Base-by-base conservation (phyloP, 2,113 vertebrate species). In the Zeus faber region DNA sequence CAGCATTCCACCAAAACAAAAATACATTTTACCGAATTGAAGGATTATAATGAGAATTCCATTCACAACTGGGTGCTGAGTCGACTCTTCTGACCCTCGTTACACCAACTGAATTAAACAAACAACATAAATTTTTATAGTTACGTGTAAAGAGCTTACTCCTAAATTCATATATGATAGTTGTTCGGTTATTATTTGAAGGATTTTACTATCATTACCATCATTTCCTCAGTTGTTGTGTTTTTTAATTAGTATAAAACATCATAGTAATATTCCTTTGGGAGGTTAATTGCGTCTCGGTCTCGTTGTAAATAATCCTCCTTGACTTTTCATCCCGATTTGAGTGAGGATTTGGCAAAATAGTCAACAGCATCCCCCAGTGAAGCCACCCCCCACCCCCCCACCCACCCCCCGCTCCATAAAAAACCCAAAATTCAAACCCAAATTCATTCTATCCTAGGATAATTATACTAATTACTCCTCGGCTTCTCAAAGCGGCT, bases 211-310 rank as follows among this genome's bases (percentile, higher is more conserved):
- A 4, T 46, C 27, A 27, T 65, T 69, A 9, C 44, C 21, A 9
- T 46, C 27, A 27, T 65, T 69, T 11, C 44, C 21, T 9, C n/a
- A 50, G 54, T 23, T 55, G 45, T 40, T 44, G 8, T 56, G 39
- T 49, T 75, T 56, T n/a, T 24, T 51, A 40, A 39, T 54, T 52
- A 43, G 29, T 20, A n/a, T 41, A 40, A n/a, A n/a, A 68, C 58
- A 54, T 67, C 47, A 39, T 0, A 47, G 17, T 59, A 47, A 74
- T 67, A 51, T 50, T 13, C 3, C 44, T 25, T 23, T 56, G 41
- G 39, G 60, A 74, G 79, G 80, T 83, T 83, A 86, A 86, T 85
- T 85, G 55, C 67, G 17, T 76, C 45, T 74, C 39, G 58, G 59
- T 29, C 72, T 65, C 64, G 72, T 51, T 31, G 54, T 20, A 43